Evolutionary conservation across 2,113 vertebrate species (phyloP), one percentile per base, ranked within the genome.

Genomic region (Leucopsar rothschildi): DNA sequence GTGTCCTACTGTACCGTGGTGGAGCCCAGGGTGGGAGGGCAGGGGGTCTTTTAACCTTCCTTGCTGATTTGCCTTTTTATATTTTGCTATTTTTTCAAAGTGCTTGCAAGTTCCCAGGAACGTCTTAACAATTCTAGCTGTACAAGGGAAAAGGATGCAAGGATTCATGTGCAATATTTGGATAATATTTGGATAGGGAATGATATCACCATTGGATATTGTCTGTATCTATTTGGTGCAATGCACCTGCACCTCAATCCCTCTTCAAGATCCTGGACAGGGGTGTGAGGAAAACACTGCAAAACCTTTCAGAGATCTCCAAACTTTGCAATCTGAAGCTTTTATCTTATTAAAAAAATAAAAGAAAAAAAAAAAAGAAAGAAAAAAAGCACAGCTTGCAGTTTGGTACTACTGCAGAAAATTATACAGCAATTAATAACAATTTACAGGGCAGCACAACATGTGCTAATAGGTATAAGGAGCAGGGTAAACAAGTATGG

Each of bases 351-450:
- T 6, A 1, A 8, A 35, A 5, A 22, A 25, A 2, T 11, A 12
- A 8, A 24, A 25, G 24, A 49, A 49, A 13, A 22, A 22, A 49
- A 37, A 29, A 15, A 10, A 9, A 10, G 6, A 12, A 19, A 4
- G 9, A 22, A 5, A 9, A 3, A 5, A 53, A 14, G 2, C 44
- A 31, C 17, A 27, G 19, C 22, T 78, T 44, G 31, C 47, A 86
- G 35, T 53, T 65, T 84, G 35, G 42, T 52, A 53, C 9, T 61
- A 27, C 42, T 90, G 63, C 55, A 94, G 66, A 77, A 91, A 73
- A 93, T 80, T 56, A 80, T 63, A n/a, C 4, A 47, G 59, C 39
- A 82, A 87, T 91, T 91, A 92, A 92, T 71, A 89, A 79, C 66
- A 64, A 92, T 87, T 95, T 66, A 47, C n/a, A 85, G 85, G 50